Evolutionary conservation across 2,113 vertebrate genomes (phyloP).

Genomic region (Amblyornis subalaris): DNA sequence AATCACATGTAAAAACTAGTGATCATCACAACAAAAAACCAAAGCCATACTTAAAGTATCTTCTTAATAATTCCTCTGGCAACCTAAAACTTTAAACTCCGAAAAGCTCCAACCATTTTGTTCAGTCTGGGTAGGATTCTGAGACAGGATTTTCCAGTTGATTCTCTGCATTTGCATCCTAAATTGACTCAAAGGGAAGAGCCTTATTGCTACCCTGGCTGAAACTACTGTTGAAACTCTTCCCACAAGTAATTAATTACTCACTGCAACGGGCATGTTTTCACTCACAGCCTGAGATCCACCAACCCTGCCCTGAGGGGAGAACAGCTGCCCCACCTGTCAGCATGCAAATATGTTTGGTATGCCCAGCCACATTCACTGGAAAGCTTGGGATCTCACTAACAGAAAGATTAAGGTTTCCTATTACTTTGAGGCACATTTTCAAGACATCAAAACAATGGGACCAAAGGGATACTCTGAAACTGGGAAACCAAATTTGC

Average conservation of each 20-base stretch:
- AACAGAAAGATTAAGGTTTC: neutral
- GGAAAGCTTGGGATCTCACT: neutral
- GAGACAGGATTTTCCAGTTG: neutral
- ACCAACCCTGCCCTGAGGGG: constrained; percentile 24
- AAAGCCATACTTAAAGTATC: neutral
- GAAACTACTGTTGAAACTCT: neutral
- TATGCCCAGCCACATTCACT: neutral
- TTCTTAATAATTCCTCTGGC: neutral
- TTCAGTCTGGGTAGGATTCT: neutral
- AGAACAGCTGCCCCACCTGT: neutral
- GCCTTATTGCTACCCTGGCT: neutral
- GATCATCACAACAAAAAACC: neutral
- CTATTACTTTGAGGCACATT: neutral
- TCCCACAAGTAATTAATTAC: neutral
- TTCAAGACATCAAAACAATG: neutral
- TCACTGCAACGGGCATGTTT: neutral
- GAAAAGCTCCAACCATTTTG: neutral
- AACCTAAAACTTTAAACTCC: neutral
- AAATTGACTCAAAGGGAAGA: neutral
- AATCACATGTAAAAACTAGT: neutral
- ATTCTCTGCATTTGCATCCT: neutral
- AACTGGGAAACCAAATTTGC: neutral
- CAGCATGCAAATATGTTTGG: constrained; percentile 28
- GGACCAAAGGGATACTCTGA: neutral
- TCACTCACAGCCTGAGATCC: neutral